A percentile compares a stretch with the other conserved stretches of the same genome.
Evolutionary conservation across 2,888 invertebrate species (phyloP).

Genomic region (Tiliacea aurago): DNA sequence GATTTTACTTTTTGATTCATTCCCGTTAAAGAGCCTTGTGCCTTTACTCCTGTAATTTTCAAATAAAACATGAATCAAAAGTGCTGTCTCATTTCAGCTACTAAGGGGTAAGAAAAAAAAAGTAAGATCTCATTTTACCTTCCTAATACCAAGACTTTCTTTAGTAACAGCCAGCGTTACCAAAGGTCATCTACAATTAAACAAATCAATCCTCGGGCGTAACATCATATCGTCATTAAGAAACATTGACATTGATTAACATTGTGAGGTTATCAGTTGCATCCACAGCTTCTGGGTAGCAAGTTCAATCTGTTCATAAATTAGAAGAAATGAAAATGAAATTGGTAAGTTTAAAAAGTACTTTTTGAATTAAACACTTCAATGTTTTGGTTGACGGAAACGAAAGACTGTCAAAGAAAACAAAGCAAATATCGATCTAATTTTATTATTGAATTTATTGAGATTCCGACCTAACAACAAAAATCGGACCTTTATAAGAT

Average conservation of each 20-base stretch:
- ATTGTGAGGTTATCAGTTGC: constrained; percentile 80
- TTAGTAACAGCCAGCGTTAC: not conserved
- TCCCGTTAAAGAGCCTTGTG: not conserved
- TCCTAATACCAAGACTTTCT: constrained; percentile 18
- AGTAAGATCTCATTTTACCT: not conserved
- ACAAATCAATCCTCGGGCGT: constrained; percentile 79
- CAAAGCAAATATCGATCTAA: not conserved
- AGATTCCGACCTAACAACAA: fast-evolving
- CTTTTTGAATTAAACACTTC: not conserved
- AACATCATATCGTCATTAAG: constrained; percentile 78
- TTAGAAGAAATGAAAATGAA: constrained; percentile 80
- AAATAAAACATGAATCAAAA: not conserved
- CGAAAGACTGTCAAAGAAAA: not conserved
- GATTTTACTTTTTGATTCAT: not conserved
- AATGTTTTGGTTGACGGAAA: not conserved
- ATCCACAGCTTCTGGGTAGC: constrained; percentile 69
- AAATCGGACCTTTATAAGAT: not conserved
- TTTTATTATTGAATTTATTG: not conserved
- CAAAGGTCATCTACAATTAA: constrained; percentile 72
- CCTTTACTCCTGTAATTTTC: not conserved
- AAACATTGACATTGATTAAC: constrained; percentile 79
- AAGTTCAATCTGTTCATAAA: constrained; percentile 51
- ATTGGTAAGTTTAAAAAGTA: constrained; percentile 73
- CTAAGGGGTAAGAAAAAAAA: not conserved
- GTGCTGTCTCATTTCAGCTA: not conserved